A percentile compares a stretch with the other conserved stretches of the same genome.
Conservation (phyloP, 1,140 invertebrate genomes). For the Meloidogyne floridensis region DNA sequence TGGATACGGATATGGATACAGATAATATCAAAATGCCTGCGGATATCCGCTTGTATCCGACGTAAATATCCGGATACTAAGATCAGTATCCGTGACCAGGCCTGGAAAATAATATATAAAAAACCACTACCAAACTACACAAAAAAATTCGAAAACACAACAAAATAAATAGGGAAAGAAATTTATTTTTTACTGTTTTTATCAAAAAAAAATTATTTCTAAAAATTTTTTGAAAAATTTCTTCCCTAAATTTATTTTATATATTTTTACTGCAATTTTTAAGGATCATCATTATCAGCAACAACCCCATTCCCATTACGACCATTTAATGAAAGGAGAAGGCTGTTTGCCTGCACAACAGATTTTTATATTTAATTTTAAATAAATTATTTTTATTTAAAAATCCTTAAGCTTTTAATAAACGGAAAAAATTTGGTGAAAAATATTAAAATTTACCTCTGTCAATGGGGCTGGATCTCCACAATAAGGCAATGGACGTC, state of each 20-base stretch:
- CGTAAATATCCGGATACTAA: no score
- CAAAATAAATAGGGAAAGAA: neutral
- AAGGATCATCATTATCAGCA: neutral
- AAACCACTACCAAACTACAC: neutral
- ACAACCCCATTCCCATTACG: neutral
- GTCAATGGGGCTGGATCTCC: slow-evolving; percentile 62
- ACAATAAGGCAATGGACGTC: slow-evolving; percentile 87
- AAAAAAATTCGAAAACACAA: neutral
- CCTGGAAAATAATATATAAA: no score
- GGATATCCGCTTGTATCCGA: no score
- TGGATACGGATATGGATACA: no score
- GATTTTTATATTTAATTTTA: neutral
- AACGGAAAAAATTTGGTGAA: neutral
- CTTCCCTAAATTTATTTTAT: neutral
- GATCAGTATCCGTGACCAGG: no score
- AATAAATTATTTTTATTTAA: neutral
- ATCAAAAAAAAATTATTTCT: no score
- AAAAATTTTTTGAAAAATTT: no score
- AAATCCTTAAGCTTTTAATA: no score
- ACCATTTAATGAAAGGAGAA: slow-evolving; percentile 2
- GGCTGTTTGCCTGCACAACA: neutral
- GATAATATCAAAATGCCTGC: no score
- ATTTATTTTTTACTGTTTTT: neutral
- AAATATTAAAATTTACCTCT: slow-evolving; percentile 1
- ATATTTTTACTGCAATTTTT: neutral